Conservation (phyloP, 1,140 invertebrate genomes). For the Papilio dardanus region DNA sequence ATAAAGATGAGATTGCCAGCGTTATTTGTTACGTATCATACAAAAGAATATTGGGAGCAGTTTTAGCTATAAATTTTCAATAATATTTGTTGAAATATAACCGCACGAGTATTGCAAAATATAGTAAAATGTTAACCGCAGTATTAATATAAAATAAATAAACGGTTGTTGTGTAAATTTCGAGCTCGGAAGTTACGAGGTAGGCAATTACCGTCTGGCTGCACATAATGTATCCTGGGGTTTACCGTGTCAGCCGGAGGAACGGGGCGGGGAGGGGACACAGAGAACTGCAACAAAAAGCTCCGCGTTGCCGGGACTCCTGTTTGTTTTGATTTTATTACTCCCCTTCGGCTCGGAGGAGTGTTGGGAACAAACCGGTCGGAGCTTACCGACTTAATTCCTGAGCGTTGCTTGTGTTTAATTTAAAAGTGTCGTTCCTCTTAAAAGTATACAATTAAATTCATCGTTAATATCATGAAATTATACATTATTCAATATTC, state of each 20-base stretch:
- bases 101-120: neutral
- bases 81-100: neutral
- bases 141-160: conserved; percentile 19
- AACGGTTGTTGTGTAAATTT: neutral
- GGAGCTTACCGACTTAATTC: conserved; percentile 6
- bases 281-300: conserved; percentile 24
- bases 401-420: conserved; percentile 2
- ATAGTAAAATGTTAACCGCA: neutral
- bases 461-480: neutral
- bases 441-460: neutral
- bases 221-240: conserved; percentile 25
- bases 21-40: neutral
- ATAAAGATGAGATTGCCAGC: neutral
- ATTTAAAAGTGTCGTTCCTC: conserved; percentile 1
- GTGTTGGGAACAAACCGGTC: neutral
- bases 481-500: neutral
- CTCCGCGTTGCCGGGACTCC: neutral
- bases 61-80: neutral
- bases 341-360: neutral
- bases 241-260: conserved; percentile 21
- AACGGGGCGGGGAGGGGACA: neutral
- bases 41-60: neutral
- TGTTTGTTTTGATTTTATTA: conserved; percentile 35
- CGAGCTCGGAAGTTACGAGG: conserved; percentile 4
- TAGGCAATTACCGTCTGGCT: conserved; percentile 32